A percentile compares a stretch with the other conserved stretches of the same genome.
These are phyloP conservation scores for Sympetrum striolatum DNA, from an alignment of 2,888 invertebrate species.

Conservation along the genomic window DNA sequence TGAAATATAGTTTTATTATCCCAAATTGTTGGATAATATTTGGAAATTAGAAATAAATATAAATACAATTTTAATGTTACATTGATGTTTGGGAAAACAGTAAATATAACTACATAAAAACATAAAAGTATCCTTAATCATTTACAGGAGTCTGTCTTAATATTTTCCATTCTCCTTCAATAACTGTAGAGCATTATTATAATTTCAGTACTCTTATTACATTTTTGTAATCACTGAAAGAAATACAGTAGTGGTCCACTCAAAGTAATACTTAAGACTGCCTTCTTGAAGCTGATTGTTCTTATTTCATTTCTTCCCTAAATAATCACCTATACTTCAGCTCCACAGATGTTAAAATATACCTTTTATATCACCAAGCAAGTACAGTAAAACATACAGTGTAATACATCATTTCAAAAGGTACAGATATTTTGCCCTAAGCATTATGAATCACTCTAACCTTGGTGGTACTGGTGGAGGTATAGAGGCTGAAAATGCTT, in stretches of 20 bases:
- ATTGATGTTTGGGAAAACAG: not conserved
- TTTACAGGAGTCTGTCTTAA: not conserved
- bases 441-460: not conserved
- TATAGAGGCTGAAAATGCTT: not conserved
- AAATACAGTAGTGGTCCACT: not conserved
- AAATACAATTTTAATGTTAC: slow-evolving; percentile 6
- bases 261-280: not conserved
- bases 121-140: not conserved
- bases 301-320: not conserved
- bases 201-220: not conserved
- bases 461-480: slow-evolving; percentile 9
- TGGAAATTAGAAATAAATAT: not conserved
- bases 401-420: not conserved
- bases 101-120: not conserved
- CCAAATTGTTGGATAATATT: not conserved
- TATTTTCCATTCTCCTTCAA: not conserved
- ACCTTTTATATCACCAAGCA: not conserved
- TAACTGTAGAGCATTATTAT: not conserved
- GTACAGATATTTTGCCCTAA: not conserved
- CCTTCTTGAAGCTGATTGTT: not conserved
- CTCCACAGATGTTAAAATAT: not conserved
- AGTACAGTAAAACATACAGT: not conserved
- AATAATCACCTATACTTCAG: not conserved
- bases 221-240: not conserved
- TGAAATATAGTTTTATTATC: not conserved